Evolutionary conservation across 2,797 vertebrate genomes (phyloP), one percentile per base, ranked within the genome.

Genomic region (Paguma larvata): DNA sequence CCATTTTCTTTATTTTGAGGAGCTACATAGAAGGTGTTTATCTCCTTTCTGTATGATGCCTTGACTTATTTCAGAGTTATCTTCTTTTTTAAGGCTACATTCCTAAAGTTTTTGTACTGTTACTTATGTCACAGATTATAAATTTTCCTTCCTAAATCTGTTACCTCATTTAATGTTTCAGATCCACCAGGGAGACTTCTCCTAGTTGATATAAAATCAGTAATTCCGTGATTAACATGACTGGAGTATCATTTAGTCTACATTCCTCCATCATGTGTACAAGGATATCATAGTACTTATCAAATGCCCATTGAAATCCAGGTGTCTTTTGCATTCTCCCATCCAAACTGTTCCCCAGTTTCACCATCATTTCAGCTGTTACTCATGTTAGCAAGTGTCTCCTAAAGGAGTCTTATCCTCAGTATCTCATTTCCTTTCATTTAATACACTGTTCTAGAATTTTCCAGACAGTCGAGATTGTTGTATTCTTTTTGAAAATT

Each of bases 1-100:
- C 62, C 48, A 32, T 88, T 62, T 84, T 87, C 68, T 83, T 88
- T 56, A 34, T 95, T 83, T 75, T 62, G 25, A 88, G 73, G 44
- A 30, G 6, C 32, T 80, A 0, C 3, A 1, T 6, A 12, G 94
- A 59, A 63, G 85, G 16, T 44, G 0, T 30, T 38, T 12, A 4
- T 85, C 32, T 89, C 56, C 25, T 86, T 72, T 67, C 62, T 68
- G 0, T 8, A 10, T 15, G 21, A 21, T 44, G 38, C 5, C 41
- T 44, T 13, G 13, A 65, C 18, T 16, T 73, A 5, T 86, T 92
- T 85, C 19, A 56, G 46, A 12, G 6, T 72, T 70, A 15, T 73
- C 38, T 65, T 53, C n/a, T 34, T 46, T 30, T 27, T 70, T 48
- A 70, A 73, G 62, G 12, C 15, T 44, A 6, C 59, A n/a, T 16